A percentile compares a stretch with the other conserved stretches of the same genome.
These are phyloP conservation scores for Paramormyrops hopkinsi DNA, from an alignment of 2,797 vertebrate genomes.

Conservation along the genomic window DNA sequence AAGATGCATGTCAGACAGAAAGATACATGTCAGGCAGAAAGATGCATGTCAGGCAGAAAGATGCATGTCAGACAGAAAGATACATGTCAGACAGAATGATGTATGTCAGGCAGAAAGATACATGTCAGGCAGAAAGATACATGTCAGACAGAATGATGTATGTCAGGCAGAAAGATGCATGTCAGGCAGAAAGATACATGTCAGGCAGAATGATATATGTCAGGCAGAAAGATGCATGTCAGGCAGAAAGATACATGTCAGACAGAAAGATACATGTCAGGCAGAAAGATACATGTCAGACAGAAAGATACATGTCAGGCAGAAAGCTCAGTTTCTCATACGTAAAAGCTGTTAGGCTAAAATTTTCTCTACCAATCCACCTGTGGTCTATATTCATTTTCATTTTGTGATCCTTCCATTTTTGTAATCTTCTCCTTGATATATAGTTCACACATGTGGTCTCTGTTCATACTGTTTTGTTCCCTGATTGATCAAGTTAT, in stretches of 20 bases:
- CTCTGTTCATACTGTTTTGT: not conserved
- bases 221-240: not conserved
- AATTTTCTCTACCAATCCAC: not conserved
- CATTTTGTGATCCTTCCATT: not conserved
- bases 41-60: not conserved
- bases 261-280: constrained; percentile 17
- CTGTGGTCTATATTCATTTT: not conserved
- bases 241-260: not conserved
- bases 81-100: not conserved
- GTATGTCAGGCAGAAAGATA: not conserved
- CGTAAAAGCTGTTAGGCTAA: constrained; percentile 11
- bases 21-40: too few species aligned
- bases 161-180: not conserved
- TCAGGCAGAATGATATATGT: constrained; percentile 15
- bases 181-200: constrained; percentile 16
- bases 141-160: not conserved
- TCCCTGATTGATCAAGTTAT: not conserved
- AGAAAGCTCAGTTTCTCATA: constrained; percentile 3
- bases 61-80: constrained; percentile 15
- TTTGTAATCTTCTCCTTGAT: not conserved
- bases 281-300: constrained; percentile 9
- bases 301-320: not conserved
- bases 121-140: constrained; percentile 21
- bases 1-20: not conserved
- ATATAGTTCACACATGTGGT: not conserved